These are phyloP conservation scores for Holothuria leucospilota DNA, from an alignment of 53 echinoderm and acorn worm genomes.

Conservation along the genomic window DNA sequence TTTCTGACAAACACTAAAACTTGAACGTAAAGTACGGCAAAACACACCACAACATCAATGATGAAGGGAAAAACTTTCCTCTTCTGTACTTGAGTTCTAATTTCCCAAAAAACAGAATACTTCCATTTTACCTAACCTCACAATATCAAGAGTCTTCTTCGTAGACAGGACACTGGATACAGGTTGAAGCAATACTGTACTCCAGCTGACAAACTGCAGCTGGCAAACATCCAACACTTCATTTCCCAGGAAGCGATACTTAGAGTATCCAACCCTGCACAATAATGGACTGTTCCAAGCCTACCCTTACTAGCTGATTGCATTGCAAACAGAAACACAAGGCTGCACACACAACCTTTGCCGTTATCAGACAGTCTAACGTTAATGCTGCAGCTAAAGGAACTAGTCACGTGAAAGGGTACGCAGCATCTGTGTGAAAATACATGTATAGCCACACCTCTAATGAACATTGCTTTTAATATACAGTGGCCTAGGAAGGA, in stretches of 20 bases:
- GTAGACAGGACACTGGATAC: too few species aligned
- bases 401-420: background rate
- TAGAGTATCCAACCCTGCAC: background rate
- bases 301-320: slow-evolving; percentile 38
- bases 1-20: too few species aligned
- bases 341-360: slow-evolving; percentile 4
- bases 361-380: slow-evolving; percentile 16
- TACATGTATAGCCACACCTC: slow-evolving; percentile 2
- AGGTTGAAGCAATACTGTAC: too few species aligned
- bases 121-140: too few species aligned
- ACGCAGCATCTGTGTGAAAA: slow-evolving; percentile 8
- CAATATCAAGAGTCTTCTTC: too few species aligned
- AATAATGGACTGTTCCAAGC: slow-evolving; percentile 15
- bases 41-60: too few species aligned
- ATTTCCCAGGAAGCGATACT: slow-evolving; percentile 14
- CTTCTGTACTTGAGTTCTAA: too few species aligned
- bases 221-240: slow-evolving; percentile 35
- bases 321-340: slow-evolving; percentile 22
- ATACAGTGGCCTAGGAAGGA: too few species aligned
- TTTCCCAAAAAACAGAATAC: too few species aligned
- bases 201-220: slow-evolving; percentile 12
- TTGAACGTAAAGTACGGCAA: too few species aligned
- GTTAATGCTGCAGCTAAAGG: background rate
- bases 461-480: too few species aligned
- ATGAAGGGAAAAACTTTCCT: too few species aligned